These are phyloP conservation scores for Scartelaos histophorus DNA, from an alignment of 2,113 vertebrate genomes.

Conservation along the genomic window DNA sequence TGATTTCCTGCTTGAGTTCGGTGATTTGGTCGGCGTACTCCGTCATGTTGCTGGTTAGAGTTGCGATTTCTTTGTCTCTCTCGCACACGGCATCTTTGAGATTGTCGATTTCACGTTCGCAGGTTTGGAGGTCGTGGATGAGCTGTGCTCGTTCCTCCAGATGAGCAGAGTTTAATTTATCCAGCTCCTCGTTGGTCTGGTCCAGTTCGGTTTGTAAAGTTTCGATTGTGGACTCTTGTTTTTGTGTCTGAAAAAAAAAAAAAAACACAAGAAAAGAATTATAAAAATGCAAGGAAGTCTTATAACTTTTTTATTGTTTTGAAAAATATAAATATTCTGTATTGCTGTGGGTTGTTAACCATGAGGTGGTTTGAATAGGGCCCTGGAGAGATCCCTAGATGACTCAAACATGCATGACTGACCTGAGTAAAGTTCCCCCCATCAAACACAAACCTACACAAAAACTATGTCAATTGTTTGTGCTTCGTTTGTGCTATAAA, in stretches of 20 bases:
- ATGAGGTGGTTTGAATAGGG: too few relatives aligned
- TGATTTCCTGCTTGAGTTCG: conserved; percentile 77
- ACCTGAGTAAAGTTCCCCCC: too few relatives aligned
- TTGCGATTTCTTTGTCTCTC: conserved; percentile 82
- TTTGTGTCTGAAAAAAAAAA: conserved; percentile 70
- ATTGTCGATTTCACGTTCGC: conserved; percentile 87
- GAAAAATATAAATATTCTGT: too few relatives aligned
- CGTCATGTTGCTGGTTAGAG: conserved; percentile 71
- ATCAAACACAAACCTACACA: too few relatives aligned
- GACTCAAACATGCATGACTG: too few relatives aligned
- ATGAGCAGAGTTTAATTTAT: conserved; percentile 84
- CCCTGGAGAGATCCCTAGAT: too few relatives aligned
- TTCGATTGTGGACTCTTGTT: conserved; percentile 80
- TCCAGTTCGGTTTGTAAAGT: conserved; percentile 82
- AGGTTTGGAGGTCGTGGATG: conserved; percentile 86
- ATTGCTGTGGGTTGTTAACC: too few relatives aligned
- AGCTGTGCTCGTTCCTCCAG: conserved; percentile 86
- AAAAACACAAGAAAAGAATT: not conserved
- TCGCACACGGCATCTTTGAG: conserved; percentile 82
- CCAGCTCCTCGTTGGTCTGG: conserved; percentile 88
- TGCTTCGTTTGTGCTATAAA: too few relatives aligned
- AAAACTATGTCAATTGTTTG: too few relatives aligned
- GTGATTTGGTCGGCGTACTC: conserved; percentile 83
- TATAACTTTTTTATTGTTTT: too few relatives aligned
- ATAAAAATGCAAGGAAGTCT: too few relatives aligned